These are phyloP conservation scores for Ammodytes marinus DNA, from an alignment of 2,113 vertebrate species.

Conservation along the genomic window DNA sequence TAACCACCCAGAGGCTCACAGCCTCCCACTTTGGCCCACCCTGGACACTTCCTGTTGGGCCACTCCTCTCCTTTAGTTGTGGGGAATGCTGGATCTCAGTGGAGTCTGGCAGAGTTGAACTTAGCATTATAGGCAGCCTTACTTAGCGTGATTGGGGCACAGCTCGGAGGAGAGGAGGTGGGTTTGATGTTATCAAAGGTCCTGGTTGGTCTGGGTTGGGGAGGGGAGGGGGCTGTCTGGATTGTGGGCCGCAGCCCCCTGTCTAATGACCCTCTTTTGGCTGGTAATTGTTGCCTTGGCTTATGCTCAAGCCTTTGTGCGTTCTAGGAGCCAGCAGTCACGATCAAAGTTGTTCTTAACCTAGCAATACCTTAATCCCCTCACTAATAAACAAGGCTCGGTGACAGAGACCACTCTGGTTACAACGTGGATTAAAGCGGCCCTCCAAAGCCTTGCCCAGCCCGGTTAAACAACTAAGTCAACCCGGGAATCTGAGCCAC, in stretches of 20 bases:
- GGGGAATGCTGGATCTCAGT: conserved; percentile 45
- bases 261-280: conserved; percentile 68
- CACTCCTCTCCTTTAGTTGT: conserved; percentile 65
- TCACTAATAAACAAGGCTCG: conserved; percentile 62
- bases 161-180: conserved; percentile 37
- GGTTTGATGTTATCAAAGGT: conserved; percentile 76
- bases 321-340: conserved; percentile 66
- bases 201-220: conserved; percentile 33
- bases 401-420: conserved; percentile 64
- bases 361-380: conserved; percentile 68
- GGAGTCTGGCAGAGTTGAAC: conserved; percentile 39
- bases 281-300: conserved; percentile 78
- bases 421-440: conserved; percentile 65
- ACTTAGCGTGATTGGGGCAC: conserved; percentile 44
- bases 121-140: conserved; percentile 36
- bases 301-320: conserved; percentile 63
- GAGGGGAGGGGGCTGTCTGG: conserved; percentile 46
- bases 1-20: conserved; percentile 48
- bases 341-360: conserved; percentile 80
- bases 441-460: conserved; percentile 42
- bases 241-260: conserved; percentile 47
- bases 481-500: conserved; percentile 34
- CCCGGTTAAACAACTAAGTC: conserved; percentile 5
- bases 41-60: conserved; percentile 73
- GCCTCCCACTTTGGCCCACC: conserved; percentile 67